These are phyloP conservation scores for Pelochelys cantorii DNA, from an alignment of 2,797 vertebrate species.

Conservation along the genomic window DNA sequence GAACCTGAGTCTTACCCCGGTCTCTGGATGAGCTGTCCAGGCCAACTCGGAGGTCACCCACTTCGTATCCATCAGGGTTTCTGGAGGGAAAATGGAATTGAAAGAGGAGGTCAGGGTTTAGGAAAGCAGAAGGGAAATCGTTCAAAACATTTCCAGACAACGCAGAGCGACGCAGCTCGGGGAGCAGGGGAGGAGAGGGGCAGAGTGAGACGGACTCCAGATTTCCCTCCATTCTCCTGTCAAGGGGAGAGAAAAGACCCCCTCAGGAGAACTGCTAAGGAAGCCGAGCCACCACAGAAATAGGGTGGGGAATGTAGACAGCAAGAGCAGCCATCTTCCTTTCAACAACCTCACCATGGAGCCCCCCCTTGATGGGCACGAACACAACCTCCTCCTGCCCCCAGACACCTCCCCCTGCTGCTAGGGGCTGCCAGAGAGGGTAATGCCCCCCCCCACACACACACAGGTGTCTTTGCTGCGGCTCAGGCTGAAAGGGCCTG, in stretches of 20 bases:
- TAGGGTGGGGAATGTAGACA: neutral
- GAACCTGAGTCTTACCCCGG: constrained; percentile 87
- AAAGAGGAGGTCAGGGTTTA: constrained; percentile 56
- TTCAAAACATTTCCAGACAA: constrained; percentile 60
- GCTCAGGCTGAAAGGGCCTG: constrained; percentile 63
- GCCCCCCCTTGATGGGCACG: neutral
- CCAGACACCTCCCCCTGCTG: neutral
- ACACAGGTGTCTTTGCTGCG: constrained; percentile 53
- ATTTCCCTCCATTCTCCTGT: constrained; percentile 40
- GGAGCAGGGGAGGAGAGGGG: constrained; percentile 46
- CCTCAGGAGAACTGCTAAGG: neutral
- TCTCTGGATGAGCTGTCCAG: constrained; percentile 96
- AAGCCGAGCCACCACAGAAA: neutral
- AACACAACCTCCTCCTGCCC: neutral
- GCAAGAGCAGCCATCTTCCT: neutral
- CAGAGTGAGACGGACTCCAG: constrained; percentile 51
- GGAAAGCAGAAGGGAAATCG: constrained; percentile 34
- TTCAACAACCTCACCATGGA: neutral
- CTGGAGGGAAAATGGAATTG: constrained; percentile 79
- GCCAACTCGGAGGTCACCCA: constrained; percentile 97
- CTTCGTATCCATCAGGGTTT: constrained; percentile 98
- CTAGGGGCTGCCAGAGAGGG: neutral
- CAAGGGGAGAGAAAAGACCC: constrained; percentile 63
- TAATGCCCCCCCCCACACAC: neutral
- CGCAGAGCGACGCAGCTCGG: constrained; percentile 56